Evolutionary conservation across 1,140 invertebrate genomes (phyloP), one percentile per base, ranked within the genome.

Genomic region (Tribolium castaneum): DNA sequence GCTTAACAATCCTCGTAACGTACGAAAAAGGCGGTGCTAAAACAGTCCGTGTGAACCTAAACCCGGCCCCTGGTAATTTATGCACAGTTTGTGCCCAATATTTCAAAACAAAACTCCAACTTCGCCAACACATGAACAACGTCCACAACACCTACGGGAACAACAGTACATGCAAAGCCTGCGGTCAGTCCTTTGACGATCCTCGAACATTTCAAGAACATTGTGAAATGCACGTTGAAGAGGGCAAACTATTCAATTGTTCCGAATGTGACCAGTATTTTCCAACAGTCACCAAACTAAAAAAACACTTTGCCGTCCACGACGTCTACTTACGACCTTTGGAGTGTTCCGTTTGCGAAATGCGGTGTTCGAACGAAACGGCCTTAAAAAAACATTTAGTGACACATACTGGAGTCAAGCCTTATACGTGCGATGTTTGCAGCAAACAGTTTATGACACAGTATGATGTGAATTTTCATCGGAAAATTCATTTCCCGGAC

Each of bases 1-100:
- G 77, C 30, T 3, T 83, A 6, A 79, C 80, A 1, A 78, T 83
- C 49, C 30, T 79, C 14, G 75, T 82, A 7, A 79, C 81, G 4
- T 12, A 75, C 6, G 75, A 80, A 45, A 49, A 76, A 16, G 66
- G 76, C n/a, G 76, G 76, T 5, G 66, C 52, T 9, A 71, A 70
- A 13, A 71, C 72, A 0, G 77, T 78, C 10, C 78, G 76, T 16
- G 82, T 83, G 1, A 81, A 80, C 30, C 25, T 83, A 25, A 79
- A 81, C 54, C 78, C 74, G 0, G 39, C 49, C 13, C 35, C 50
- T n/a, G 66, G 59, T 13, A 70, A 75, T 13, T n/a, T 66, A 12
- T 80, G 79, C 14, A 62, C 9, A 9, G 19, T 74, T 9, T 78
- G 77, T 45, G 45, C 54, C 5, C 56, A 74, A 25, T 45, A 70